These are phyloP conservation scores for Lagocephalus sceleratus DNA, from an alignment of 2,797 vertebrate genomes.

Conservation along the genomic window DNA sequence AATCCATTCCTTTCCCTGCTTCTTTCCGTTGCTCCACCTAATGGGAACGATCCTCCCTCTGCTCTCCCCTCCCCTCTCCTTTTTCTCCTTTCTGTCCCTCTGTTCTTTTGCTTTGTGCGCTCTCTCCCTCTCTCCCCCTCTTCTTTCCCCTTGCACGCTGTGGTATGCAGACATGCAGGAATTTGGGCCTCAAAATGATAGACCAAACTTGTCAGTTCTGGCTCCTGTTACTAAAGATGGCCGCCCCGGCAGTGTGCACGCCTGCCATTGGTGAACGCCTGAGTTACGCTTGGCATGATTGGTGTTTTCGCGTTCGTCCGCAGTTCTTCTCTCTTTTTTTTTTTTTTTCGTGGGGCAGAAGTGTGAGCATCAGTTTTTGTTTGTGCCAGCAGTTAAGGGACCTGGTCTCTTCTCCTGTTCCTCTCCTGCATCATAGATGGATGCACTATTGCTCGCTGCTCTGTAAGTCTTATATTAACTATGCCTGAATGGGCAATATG, in stretches of 20 bases:
- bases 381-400: neutral
- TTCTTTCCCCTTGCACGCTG: conserved; percentile 44
- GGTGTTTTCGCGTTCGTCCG: conserved; percentile 42
- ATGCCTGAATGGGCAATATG: conserved; percentile 14
- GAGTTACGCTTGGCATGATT: conserved; percentile 49
- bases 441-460: conserved; percentile 11
- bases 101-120: neutral
- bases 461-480: neutral
- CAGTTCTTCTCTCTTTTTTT: conserved; percentile 27
- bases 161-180: conserved; percentile 80
- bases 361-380: neutral
- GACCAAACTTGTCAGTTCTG: conserved; percentile 77
- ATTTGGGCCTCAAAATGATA: conserved; percentile 77
- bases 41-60: conserved; percentile 50
- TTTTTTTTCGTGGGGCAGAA: neutral
- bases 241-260: conserved; percentile 39
- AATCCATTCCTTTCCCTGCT: conserved; percentile 19
- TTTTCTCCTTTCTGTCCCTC: conserved; percentile 31
- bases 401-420: neutral
- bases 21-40: conserved; percentile 54
- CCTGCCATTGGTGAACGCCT: conserved; percentile 52
- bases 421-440: conserved; percentile 2
- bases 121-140: conserved; percentile 6
- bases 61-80: conserved; percentile 37
- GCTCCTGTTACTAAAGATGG: conserved; percentile 71